phyloP scores from a whole-genome alignment of 2,888 invertebrate genomes.

The Melinaea marsaeus region DNA sequence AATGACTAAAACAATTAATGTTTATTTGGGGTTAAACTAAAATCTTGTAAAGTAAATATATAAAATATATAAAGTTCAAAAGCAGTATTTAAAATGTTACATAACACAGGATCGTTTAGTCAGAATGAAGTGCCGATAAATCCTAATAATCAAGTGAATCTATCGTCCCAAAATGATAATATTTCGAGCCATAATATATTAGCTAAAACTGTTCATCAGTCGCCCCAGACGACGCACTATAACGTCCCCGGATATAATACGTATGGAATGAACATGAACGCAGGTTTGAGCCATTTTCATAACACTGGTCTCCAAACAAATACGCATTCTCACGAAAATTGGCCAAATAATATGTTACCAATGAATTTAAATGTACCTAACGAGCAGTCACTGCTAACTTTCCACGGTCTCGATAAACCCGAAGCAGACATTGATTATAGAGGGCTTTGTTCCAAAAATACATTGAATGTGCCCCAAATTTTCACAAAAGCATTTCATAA shows the following conservation, averaged over 20 bases:
- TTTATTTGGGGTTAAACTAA: constrained; percentile 45
- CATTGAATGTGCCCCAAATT: constrained; percentile 51
- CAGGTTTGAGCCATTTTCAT: constrained; percentile 47
- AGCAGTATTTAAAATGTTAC: constrained; percentile 48
- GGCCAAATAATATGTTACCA: constrained; percentile 52
- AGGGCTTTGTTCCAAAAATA: constrained; percentile 30
- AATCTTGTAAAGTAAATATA: constrained; percentile 28
- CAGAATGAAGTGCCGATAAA: constrained; percentile 57
- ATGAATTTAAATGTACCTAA: constrained; percentile 51
- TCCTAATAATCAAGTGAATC: constrained; percentile 52
- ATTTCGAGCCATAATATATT: constrained; percentile 54
- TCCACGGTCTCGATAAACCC: constrained; percentile 31
- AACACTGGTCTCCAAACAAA: constrained; percentile 47
- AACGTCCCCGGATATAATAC: constrained; percentile 48
- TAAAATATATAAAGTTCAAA: constrained; percentile 21
- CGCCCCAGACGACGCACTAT: constrained; percentile 44
- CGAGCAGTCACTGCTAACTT: constrained; percentile 35
- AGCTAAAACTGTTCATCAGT: constrained; percentile 49
- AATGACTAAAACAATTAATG: constrained; percentile 57
- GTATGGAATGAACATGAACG: constrained; percentile 46
- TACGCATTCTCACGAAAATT: constrained; percentile 39
- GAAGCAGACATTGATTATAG: constrained; percentile 26
- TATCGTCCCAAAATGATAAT: constrained; percentile 46
- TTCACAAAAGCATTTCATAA: constrained; percentile 47
- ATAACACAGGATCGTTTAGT: constrained; percentile 62